A percentile compares a stretch with the other conserved stretches of the same genome.
These are phyloP conservation scores for Himalopsyche kuldschensis DNA, from an alignment of 2,888 invertebrate genomes.

Conservation along the genomic window DNA sequence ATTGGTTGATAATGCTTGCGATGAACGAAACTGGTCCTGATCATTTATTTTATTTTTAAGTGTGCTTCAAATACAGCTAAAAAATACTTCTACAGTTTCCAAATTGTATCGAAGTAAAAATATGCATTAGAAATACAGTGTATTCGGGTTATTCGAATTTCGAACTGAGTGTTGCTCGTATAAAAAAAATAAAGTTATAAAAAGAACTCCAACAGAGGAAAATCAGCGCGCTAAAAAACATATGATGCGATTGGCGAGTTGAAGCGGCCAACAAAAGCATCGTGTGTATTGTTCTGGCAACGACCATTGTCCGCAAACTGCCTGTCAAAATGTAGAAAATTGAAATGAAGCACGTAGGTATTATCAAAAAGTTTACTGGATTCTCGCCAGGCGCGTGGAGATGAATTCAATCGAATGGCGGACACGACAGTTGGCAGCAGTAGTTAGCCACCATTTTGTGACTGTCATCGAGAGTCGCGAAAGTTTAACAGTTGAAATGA, in stretches of 20 bases:
- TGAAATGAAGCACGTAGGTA: conserved; percentile 13
- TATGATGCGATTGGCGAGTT: neutral
- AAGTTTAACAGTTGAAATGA: neutral
- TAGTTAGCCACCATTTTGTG: neutral
- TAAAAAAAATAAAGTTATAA: too few species aligned
- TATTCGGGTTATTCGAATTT: too few species aligned
- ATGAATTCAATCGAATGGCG: neutral
- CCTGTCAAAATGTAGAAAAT: conserved; percentile 7
- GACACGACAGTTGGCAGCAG: neutral
- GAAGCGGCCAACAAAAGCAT: neutral
- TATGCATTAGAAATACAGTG: too few species aligned
- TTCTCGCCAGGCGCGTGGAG: neutral
- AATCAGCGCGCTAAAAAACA: neutral
- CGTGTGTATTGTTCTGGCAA: neutral
- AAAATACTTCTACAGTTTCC: too few species aligned
- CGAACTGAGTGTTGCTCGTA: too few species aligned
- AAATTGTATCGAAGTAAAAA: too few species aligned
- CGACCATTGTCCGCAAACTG: neutral
- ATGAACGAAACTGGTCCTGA: too few species aligned
- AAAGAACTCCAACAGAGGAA: neutral
- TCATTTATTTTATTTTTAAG: too few species aligned
- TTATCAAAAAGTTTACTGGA: conserved; percentile 10
- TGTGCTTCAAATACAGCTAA: too few species aligned
- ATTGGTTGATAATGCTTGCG: too few species aligned
- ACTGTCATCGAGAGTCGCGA: neutral